Base-by-base conservation (phyloP, 2,888 invertebrate species). In the Cheilosia pagana region DNA sequence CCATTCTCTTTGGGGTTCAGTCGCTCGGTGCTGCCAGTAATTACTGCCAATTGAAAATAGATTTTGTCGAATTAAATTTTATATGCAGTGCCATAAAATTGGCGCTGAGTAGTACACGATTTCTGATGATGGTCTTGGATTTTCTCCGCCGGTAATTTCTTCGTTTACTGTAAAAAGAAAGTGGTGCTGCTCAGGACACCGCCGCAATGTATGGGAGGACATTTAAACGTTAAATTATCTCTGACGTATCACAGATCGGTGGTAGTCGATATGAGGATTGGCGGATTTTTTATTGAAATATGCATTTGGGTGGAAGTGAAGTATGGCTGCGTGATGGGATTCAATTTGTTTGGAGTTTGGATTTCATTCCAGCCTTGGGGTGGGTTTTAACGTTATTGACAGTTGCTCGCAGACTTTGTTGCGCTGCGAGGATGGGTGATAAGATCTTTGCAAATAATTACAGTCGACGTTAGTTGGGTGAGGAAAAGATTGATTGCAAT, bases 21-120 rank as follows among this genome's bases (percentile, higher is more conserved):
- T 21, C 12, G 52, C 41, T 10, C n/a, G n/a, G 4, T 21, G 10
- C 14, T 70, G 67, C 53, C 75, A 50, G 85, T 85, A 81, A 85
- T 85, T 85, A 81, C 85, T 70, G 70, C 67, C 81, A 81, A 81
- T 85, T 57, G 85, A 62, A 81, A 85, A 85, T 81, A 76, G 85
- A 85, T 81, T 85, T 81, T 78, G 65, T 76, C 62, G n/a, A 79
- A 79, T 83, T 83, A 81, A 85, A 67, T 76, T 85, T 81, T 75
- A 76, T 75, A 76, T 71, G 75, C 81, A 50, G 60, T 50, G 76
- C 81, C 65, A 85, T 85, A 85, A 85, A 85, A 85, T 81, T 85
- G 75, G 81, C 60, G 31, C 79, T 28, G 76, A 31, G 45, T 39
- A n/a, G 50, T 28, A 57, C 70, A 85, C 75, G 79, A 79, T 63